Base-by-base conservation (phyloP, 2,113 vertebrate genomes). In the Phalacrocorax carbo region DNA sequence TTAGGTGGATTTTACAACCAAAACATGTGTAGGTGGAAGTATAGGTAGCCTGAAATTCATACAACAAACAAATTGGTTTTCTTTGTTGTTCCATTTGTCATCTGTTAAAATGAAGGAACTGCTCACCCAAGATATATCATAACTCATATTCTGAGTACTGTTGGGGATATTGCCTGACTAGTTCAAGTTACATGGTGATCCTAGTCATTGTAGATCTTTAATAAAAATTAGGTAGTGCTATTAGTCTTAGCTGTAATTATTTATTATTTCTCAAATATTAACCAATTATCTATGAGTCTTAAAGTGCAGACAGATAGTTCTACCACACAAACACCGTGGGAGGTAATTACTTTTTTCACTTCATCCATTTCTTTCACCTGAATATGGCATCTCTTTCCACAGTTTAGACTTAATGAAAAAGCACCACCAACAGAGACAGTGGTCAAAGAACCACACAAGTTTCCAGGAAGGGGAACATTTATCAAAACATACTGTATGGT, bases 401-500 rank as follows among this genome's bases (percentile, higher is more conserved):
- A 97, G 93, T 96, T 96, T 79, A 86, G 8, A 55, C 32, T 94
- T 94, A 82, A 96, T 75, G n/a, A 85, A 90, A 94, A 96, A 94
- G 15, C 55, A 93, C 68, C 68, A 86, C 83, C 83, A 93, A 87
- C 52, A 89, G 65, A 94, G 73, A 61, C 44, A 80, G 30, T 89
- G 78, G 83, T 89, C 93, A 94, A 93, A 94, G 58, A 91, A 75
- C 62, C 78, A 58, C 46, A 82, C 0, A 1, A 86, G 62, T 85
- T 82, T 81, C 70, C 96, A 96, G 89, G 82, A 98, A 96, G 84
- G 48, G 61, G 34, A 88, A 94, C 58, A 92, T 97, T 97, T 97
- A 96, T 96, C 81, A 97, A 97, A 98, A 98, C 94, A 98, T 92
- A 94, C 96, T 92, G 12, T 94, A 97, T 86, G 69, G 88, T 97